These are phyloP conservation scores for Dallia pectoralis DNA, from an alignment of 2,797 vertebrate species.

Conservation along the genomic window DNA sequence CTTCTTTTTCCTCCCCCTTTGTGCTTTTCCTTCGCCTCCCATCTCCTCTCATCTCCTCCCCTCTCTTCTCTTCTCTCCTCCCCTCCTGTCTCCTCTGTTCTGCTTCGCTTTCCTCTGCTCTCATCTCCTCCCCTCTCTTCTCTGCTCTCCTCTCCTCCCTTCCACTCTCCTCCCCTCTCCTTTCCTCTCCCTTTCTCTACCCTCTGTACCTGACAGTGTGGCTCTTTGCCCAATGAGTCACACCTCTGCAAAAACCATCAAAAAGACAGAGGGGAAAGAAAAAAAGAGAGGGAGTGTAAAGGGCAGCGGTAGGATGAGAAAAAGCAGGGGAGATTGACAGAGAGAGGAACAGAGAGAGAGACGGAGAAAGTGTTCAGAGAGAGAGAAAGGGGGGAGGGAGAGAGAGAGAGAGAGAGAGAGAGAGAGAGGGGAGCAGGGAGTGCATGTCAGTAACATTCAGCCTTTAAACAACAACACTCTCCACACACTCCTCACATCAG, in stretches of 20 bases:
- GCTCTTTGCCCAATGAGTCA: constrained; percentile 77
- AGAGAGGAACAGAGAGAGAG: constrained; percentile 72
- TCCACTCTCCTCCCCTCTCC: constrained; percentile 8
- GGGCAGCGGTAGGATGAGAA: constrained; percentile 65
- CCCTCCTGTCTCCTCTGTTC: constrained; percentile 36
- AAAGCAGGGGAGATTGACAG: constrained; percentile 40
- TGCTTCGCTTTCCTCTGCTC: too few species aligned
- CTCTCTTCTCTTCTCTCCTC: constrained; percentile 30
- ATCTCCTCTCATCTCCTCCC: background rate
- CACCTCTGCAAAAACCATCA: constrained; percentile 82
- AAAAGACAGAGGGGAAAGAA: constrained; percentile 56
- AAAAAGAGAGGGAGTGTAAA: constrained; percentile 62
- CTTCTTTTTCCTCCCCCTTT: constrained; percentile 36
- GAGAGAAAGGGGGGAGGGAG: too few species aligned
- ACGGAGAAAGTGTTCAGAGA: constrained; percentile 70
- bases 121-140: constrained; percentile 19
- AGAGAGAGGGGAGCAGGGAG: constrained; percentile 65
- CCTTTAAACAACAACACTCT: constrained; percentile 70
- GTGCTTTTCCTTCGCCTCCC: constrained; percentile 63
- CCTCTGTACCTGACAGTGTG: constrained; percentile 75
- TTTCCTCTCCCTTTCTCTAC: constrained; percentile 46
- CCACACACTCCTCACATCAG: constrained; percentile 50
- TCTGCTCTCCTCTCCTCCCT: constrained; percentile 39
- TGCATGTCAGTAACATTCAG: constrained; percentile 76
- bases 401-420: constrained; percentile 1